These are phyloP conservation scores for Fregata magnificens DNA, from an alignment of 2,113 vertebrate species.

Conservation along the genomic window DNA sequence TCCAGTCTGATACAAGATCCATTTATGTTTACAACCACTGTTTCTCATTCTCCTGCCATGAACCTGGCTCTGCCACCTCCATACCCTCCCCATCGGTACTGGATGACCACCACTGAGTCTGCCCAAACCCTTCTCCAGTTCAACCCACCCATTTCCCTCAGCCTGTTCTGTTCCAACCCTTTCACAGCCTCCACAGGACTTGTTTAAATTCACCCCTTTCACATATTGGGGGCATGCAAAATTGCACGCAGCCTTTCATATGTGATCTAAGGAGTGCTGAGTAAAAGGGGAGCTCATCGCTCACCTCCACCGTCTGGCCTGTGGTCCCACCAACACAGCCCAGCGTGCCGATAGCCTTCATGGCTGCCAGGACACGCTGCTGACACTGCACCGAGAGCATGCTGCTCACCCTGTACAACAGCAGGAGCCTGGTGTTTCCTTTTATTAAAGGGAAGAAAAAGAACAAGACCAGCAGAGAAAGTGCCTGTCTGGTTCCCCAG, in stretches of 20 bases:
- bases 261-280: not conserved
- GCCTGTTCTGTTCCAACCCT: not conserved
- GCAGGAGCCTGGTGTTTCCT: not conserved
- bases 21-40: accelerated
- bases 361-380: not conserved
- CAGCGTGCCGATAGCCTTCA: accelerated
- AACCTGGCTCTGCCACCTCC: not conserved
- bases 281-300: not conserved
- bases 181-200: not conserved
- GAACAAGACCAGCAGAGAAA: not conserved
- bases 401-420: not conserved
- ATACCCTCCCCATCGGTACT: accelerated
- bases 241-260: not conserved
- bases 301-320: not conserved
- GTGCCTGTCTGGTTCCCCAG: not conserved
- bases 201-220: not conserved
- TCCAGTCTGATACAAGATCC: not conserved
- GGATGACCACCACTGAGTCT: accelerated
- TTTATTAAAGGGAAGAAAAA: not conserved
- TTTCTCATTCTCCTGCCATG: accelerated
- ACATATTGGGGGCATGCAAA: not conserved
- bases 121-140: not conserved
- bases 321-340: not conserved
- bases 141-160: not conserved
- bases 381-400: accelerated